Base-by-base conservation (phyloP, 2,797 vertebrate species). In the Dipus sagitta region DNA sequence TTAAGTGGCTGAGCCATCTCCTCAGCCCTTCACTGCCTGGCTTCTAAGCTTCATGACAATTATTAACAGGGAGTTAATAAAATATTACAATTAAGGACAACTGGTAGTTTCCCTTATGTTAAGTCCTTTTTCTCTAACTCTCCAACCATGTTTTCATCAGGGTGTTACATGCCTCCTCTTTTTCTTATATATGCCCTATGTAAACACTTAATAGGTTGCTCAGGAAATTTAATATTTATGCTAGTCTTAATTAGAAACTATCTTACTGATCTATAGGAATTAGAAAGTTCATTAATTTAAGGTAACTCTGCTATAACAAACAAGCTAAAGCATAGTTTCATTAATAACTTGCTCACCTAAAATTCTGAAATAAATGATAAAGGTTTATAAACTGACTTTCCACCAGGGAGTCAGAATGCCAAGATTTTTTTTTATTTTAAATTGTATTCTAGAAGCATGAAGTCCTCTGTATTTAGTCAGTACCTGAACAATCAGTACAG, bases 41-140 rank as follows among this genome's bases (percentile, higher is more conserved):
- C 89, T 76, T 78, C 83, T 91, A 47, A 93, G 26, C 2, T 52
- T 82, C 20, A 5, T 10, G n/a, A 64, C 58, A 85, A 80, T 62
- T 90, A 62, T 42, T 86, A 28, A 67, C 17, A 80, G 77, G 93
- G 89, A 91, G 21, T 47, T 30, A 54, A 47, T 17, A 52, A 88
- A 58, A 14, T 62, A 68, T 82, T 91, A 42, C 86, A 9, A 76
- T 82, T 20, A 82, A 92, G 17, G n/a, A 93, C 18, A 85, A 75
- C 11, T 8, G 47, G 72, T 86, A 77, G 28, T 60, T 81, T 30
- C 18, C 32, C 0, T 6, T 21, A 14, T 62, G 17, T 24, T 34
- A 23, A 87, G 64, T 10, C 4, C 14, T 76, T 42, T 8, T 62
- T 92, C 30, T 86, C 32, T n/a, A 38, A 47, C 10, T 72, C 54